These are phyloP conservation scores for Nestor notabilis DNA, from an alignment of 2,113 vertebrate species.

Conservation along the genomic window DNA sequence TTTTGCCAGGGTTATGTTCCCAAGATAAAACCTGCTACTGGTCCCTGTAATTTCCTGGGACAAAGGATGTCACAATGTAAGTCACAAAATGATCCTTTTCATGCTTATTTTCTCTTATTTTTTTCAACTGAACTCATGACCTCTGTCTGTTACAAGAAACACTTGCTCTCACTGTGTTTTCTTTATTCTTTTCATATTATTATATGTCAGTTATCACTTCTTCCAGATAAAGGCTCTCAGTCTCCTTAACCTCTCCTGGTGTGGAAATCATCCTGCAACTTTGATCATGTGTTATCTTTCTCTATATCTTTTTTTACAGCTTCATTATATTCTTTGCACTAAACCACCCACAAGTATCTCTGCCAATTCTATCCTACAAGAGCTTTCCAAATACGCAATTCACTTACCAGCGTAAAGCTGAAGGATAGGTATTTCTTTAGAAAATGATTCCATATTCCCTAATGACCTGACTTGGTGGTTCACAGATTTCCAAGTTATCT, in stretches of 20 bases:
- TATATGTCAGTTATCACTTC: not conserved
- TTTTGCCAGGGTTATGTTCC: not conserved
- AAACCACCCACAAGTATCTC: not conserved
- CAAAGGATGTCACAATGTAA: not conserved
- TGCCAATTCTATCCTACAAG: not conserved
- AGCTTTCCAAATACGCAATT: not conserved
- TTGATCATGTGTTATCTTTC: not conserved
- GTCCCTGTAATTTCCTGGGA: not conserved
- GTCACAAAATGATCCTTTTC: not conserved
- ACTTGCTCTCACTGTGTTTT: fast-evolving
- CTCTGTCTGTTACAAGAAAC: not conserved
- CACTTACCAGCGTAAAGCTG: not conserved
- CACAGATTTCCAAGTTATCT: not conserved
- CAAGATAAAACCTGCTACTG: not conserved
- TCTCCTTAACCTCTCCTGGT: not conserved
- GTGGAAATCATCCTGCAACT: not conserved
- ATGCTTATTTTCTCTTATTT: not conserved
- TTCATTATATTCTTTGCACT: not conserved
- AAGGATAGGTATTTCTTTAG: not conserved
- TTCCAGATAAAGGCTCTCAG: not conserved
- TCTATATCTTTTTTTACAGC: not conserved
- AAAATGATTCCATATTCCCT: not conserved
- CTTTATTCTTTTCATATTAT: not conserved
- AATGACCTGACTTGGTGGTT: not conserved
- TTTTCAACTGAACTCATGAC: not conserved